Conservation (phyloP, 1,140 invertebrate species). For the Gonatopus flavifemur region DNA sequence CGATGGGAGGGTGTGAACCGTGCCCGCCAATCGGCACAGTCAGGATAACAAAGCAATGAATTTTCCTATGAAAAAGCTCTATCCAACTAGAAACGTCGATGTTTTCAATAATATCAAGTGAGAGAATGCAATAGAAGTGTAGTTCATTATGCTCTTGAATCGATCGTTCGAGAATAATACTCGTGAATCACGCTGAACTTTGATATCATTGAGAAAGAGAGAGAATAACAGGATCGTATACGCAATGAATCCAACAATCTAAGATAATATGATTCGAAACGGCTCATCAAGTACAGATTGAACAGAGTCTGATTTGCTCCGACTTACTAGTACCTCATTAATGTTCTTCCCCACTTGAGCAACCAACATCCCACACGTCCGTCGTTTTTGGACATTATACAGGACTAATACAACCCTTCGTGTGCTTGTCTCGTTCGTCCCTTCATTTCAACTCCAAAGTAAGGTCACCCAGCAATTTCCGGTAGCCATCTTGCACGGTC, state of each 20-base stretch:
- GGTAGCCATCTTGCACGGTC: conserved; percentile 50
- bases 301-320: conserved; percentile 36
- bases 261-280: conserved; percentile 50
- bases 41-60: no score
- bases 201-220: no score
- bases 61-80: no score
- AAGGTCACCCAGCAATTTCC: conserved; percentile 58
- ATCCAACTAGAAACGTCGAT: no score
- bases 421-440: conserved; percentile 11
- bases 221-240: no score
- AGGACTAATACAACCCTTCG: conserved; percentile 42
- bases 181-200: no score
- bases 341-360: conserved; percentile 32
- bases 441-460: conserved; percentile 48
- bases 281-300: conserved; percentile 52
- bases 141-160: no score
- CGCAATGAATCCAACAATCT: no score
- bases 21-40: conserved; percentile 14
- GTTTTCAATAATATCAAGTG: no score
- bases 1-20: conserved; percentile 20
- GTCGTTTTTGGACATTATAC: conserved; percentile 33
- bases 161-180: no score
- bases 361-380: no score
- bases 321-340: conserved; percentile 54
- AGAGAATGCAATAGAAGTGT: no score